Evolutionary conservation across 1,140 invertebrate species (phyloP).

Genomic region (Caenorhabditis briggsae): DNA sequence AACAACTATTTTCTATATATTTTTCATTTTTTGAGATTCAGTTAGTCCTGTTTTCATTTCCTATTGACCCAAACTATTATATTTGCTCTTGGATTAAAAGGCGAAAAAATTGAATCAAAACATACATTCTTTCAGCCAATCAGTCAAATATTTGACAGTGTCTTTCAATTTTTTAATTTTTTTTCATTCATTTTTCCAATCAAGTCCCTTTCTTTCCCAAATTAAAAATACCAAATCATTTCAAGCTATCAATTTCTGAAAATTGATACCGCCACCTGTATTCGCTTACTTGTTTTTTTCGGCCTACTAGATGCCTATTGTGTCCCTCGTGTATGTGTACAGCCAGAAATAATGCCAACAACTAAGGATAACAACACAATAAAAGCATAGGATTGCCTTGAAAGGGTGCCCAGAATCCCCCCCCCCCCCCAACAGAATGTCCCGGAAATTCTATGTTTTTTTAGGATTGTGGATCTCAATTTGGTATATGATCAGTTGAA

Average conservation of each 20-base stretch:
- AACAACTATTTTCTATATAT: too few relatives aligned
- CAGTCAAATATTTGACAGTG: conserved; percentile 43
- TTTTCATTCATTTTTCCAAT: not conserved
- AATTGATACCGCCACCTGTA: conserved; percentile 28
- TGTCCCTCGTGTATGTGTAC: not conserved
- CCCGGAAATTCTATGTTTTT: not conserved
- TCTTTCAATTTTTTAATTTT: not conserved
- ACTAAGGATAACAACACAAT: conserved; percentile 34
- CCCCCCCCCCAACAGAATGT: not conserved
- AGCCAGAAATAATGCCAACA: not conserved
- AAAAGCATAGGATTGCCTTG: conserved; percentile 44
- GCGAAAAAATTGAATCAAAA: conserved; percentile 9
- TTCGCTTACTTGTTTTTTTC: not conserved
- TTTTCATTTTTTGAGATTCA: not conserved
- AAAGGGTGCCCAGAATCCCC: not conserved
- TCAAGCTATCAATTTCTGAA: conserved; percentile 43
- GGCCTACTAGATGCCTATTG: not conserved
- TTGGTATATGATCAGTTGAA: too few relatives aligned
- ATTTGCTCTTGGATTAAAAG: conserved; percentile 17
- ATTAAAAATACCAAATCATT: not conserved
- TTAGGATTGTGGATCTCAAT: too few relatives aligned
- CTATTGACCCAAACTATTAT: not conserved
- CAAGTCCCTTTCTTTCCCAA: not conserved
- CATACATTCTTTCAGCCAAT: not conserved
- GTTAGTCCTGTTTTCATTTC: not conserved